phyloP scores from a whole-genome alignment of 2,888 invertebrate species.

The Aethes cnicana region DNA sequence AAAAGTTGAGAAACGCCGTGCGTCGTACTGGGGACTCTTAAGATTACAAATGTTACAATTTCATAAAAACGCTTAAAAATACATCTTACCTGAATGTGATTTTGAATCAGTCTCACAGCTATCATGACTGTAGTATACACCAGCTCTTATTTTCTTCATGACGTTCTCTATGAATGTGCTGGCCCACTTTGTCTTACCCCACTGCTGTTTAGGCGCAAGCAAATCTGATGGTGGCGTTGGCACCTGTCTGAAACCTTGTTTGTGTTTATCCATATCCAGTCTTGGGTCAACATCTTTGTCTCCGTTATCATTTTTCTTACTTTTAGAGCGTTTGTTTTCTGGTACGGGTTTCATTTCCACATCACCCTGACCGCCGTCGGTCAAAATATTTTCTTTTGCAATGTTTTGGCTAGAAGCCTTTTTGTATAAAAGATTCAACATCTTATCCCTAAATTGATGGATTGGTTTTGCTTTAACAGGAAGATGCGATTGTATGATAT shows the following conservation, averaged over 20 bases:
- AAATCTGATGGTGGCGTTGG: slow-evolving; percentile 1
- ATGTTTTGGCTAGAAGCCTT: slow-evolving; percentile 42
- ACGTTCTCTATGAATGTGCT: slow-evolving; percentile 71
- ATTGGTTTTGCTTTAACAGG: slow-evolving; percentile 45
- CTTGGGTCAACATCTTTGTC: neutral
- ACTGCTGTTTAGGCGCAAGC: slow-evolving; percentile 31
- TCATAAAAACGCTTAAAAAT: too few relatives aligned
- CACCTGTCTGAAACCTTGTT: neutral
- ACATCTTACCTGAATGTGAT: neutral
- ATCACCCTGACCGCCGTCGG: slow-evolving; percentile 23
- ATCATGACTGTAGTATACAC: slow-evolving; percentile 61
- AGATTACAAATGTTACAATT: too few relatives aligned
- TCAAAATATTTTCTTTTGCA: neutral
- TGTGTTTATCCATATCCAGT: neutral
- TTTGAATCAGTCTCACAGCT: neutral
- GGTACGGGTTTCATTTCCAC: slow-evolving; percentile 2
- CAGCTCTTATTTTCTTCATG: slow-evolving; percentile 61
- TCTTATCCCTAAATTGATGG: slow-evolving; percentile 55
- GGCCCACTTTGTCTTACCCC: slow-evolving; percentile 61
- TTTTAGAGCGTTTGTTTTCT: neutral
- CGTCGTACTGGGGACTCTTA: too few relatives aligned
- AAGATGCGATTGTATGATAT: slow-evolving; percentile 31
- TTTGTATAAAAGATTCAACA: slow-evolving; percentile 58
- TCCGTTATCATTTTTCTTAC: neutral
- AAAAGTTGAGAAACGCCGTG: too few relatives aligned